A percentile compares a stretch with the other conserved stretches of the same genome.
phyloP scores from a whole-genome alignment of 2,113 vertebrate species.

The Ranitomeya variabilis region DNA sequence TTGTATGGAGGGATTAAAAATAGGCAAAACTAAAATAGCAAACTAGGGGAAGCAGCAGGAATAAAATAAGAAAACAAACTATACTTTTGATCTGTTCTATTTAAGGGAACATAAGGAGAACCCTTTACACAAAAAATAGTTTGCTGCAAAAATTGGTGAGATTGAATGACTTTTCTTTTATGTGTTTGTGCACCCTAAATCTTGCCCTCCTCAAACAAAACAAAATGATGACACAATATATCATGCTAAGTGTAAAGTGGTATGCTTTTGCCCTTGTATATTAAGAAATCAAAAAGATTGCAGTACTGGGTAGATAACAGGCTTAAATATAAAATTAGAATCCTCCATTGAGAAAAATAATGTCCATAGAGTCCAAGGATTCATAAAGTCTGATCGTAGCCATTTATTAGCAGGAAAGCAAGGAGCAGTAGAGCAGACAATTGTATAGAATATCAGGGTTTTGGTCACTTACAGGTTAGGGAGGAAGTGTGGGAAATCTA shows the following conservation, averaged over 20 bases:
- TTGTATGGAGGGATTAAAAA: too few relatives aligned
- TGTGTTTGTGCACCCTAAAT: too few relatives aligned
- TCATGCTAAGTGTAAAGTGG: not conserved
- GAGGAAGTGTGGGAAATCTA: conserved; percentile 64
- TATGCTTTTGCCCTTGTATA: not conserved
- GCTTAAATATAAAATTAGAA: not conserved
- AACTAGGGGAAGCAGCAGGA: too few relatives aligned
- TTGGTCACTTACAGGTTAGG: conserved; percentile 60
- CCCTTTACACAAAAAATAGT: too few relatives aligned
- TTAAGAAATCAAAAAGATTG: not conserved
- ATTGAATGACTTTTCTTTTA: too few relatives aligned
- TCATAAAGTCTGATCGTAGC: conserved; percentile 18
- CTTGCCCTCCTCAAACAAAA: too few relatives aligned
- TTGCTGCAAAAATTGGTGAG: too few relatives aligned
- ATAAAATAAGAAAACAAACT: too few relatives aligned
- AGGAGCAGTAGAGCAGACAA: conserved; percentile 58
- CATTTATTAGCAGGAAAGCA: conserved; percentile 2
- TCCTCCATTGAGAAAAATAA: not conserved
- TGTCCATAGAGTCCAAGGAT: not conserved
- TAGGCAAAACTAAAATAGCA: too few relatives aligned
- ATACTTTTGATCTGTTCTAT: too few relatives aligned
- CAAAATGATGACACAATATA: too few relatives aligned
- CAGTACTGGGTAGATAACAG: not conserved
- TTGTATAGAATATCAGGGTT: conserved; percentile 54
- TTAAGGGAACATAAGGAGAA: too few relatives aligned